Evolutionary conservation across 1,140 invertebrate species (phyloP).

Genomic region (Heliothis virescens): DNA sequence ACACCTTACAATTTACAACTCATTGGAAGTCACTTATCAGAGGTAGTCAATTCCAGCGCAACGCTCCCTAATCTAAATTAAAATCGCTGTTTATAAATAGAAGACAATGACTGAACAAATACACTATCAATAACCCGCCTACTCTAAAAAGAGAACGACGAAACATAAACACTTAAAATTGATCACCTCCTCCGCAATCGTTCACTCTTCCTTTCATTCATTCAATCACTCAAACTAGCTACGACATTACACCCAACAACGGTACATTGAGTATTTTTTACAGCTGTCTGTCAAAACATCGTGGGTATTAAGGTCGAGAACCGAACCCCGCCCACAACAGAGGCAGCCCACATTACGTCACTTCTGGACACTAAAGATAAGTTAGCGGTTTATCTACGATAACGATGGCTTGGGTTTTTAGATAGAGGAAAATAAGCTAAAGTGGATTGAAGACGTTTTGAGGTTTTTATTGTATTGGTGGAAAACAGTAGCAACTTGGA

Average conservation of each 20-base stretch:
- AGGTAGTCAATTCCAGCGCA: no score
- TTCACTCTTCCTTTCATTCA: constrained; percentile 44
- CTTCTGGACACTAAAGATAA: constrained; percentile 28
- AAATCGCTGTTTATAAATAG: neutral
- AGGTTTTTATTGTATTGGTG: neutral
- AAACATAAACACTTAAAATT: neutral
- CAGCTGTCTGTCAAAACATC: constrained; percentile 48
- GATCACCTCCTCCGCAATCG: constrained; percentile 6
- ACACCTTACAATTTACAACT: no score
- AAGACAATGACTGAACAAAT: constrained; percentile 1
- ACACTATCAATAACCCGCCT: neutral
- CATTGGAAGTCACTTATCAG: no score
- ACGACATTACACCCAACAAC: constrained; percentile 39
- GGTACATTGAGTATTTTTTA: constrained; percentile 45
- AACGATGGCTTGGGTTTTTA: constrained; percentile 3
- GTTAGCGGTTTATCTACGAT: neutral
- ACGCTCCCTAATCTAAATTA: no score
- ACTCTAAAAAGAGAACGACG: neutral
- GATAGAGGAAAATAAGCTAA: constrained; percentile 5
- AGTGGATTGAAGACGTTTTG: neutral
- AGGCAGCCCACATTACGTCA: constrained; percentile 47
- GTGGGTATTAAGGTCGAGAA: constrained; percentile 47
- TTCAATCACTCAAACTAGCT: constrained; percentile 30
- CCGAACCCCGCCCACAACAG: constrained; percentile 44
- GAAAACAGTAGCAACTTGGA: neutral